Evolutionary conservation across 2,888 invertebrate genomes (phyloP), one percentile per base, ranked within the genome.

Genomic region (Entomobrya multifasciata): DNA sequence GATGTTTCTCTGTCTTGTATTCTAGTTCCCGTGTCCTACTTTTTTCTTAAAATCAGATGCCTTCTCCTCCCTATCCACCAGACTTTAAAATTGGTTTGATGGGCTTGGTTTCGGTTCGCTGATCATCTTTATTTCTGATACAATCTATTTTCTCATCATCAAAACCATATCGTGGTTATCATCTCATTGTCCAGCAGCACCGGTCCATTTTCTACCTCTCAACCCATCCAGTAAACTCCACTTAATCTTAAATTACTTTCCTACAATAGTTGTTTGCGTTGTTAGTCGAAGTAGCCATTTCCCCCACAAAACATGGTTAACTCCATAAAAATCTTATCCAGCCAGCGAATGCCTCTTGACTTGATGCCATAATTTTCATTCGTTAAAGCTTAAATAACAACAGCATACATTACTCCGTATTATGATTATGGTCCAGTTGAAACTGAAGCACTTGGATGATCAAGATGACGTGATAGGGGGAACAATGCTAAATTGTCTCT

Each of bases 401-500:
- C 25, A 4, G 17, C 57, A 57, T 57, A 13, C 25, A 25, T 57
- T 57, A 57, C 25, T 57, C 22, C 25, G 25, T 25, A 22, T 65
- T 65, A 65, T 20, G 41, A 65, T 65, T 36, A 65, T 41, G 17
- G 36, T 65, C 36, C 47, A 47, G 47, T 47, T 17, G 17, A 57
- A 77, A 70, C 20, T 44, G 47, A 49, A 27, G 57, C 25, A 57
- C 22, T n/a, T 36, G 3, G 36, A 17, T 36, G 65, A 10, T 36
- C 36, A 17, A 6, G 41, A 30, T 3, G n/a, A 25, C 57, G 57
- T 25, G 57, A 57, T 57, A 57, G 27, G 41, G n/a, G 57, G 60
- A 78, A 78, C 78, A 78, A 78, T 78, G 78, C 62, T 47, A 27
- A 76, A 76, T 55, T 76, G 55, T 78, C 36, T 62, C 60, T 62